Base-by-base conservation (phyloP, 2,888 invertebrate genomes). In the Agrochola macilenta region DNA sequence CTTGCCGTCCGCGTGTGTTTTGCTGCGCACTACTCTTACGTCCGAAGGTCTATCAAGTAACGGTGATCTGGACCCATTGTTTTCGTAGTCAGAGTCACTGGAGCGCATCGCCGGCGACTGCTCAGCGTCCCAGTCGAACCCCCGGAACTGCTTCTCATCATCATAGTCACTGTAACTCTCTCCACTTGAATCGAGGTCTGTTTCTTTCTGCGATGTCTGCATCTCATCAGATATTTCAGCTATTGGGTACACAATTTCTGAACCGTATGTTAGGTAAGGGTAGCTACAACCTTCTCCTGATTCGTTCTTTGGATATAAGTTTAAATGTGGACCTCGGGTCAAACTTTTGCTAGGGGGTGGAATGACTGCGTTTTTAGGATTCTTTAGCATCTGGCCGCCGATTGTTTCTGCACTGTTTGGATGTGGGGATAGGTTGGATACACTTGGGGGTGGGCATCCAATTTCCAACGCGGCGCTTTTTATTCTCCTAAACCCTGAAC, bases 161-260 rank as follows among this genome's bases (percentile, higher is more conserved):
- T 98, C 97, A 87, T 97, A 97, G 90, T 97, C 97, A 79, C 97
- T 97, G 87, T 97, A 97, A 80, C 97, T 97, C 86, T 97, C 97
- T 39, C 97, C 97, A 66, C 97, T 96, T 0, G 97, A 97, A 86
- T 97, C 97, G 80, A 97, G 89, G 89, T 97, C 97, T 0, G 97
- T 97, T 89, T 97, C 97, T 64, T 97, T 97, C 87, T 97, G 97
- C 1, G 97, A 97, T 17, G 97, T 97, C 91, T 97, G 97, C 95
- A 97, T 98, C 93, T 98, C 98, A 90, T 98, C 98, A 0, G 98
- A 98, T 92, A 98, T 98, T 94, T 98, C 98, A 1, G 98, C 98
- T 87, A 98, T 98, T 7, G 98, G 98, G 93, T 98, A 98, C 2
- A 98, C 97, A 78, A 98, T 98, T 93, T 98, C 98, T 2, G 98